phyloP scores from a whole-genome alignment of 2,888 invertebrate species.

The Ceramica pisi region DNA sequence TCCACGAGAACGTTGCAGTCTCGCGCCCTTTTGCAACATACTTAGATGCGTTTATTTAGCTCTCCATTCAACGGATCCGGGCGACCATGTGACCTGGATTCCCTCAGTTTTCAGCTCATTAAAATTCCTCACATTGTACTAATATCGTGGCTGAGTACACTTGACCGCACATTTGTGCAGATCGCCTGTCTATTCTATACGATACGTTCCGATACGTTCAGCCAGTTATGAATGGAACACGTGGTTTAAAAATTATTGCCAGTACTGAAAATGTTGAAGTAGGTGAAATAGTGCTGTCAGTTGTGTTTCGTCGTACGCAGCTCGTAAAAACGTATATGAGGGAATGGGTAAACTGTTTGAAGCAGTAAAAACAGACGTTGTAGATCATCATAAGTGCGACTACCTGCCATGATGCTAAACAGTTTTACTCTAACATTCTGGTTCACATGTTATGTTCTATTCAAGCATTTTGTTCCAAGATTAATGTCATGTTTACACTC shows the following conservation, averaged over 20 bases:
- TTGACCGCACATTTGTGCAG: slow-evolving; percentile 63
- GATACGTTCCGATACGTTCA: slow-evolving; percentile 22
- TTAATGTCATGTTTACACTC: slow-evolving; percentile 5
- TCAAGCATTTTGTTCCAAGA: background rate
- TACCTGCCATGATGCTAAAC: background rate
- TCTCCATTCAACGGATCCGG: slow-evolving; percentile 49
- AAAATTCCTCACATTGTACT: slow-evolving; percentile 65
- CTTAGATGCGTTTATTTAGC: slow-evolving; percentile 51
- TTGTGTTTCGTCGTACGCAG: slow-evolving; percentile 4
- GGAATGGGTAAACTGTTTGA: slow-evolving; percentile 8
- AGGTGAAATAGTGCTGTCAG: slow-evolving; percentile 7
- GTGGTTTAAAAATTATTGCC: slow-evolving; percentile 8
- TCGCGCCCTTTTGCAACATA: slow-evolving; percentile 47
- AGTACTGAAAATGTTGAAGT: slow-evolving; percentile 1
- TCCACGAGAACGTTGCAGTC: slow-evolving; percentile 23
- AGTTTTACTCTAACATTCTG: background rate
- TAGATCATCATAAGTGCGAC: slow-evolving; percentile 3
- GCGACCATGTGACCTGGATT: slow-evolving; percentile 66
- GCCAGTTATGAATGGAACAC: slow-evolving; percentile 37
- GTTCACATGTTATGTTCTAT: no score
- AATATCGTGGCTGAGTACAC: slow-evolving; percentile 65
- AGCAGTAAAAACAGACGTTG: slow-evolving; percentile 5
- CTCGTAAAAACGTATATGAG: slow-evolving; percentile 21
- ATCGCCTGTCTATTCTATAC: slow-evolving; percentile 24
- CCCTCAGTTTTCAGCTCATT: slow-evolving; percentile 66